phyloP scores from a whole-genome alignment of 2,113 vertebrate species.

The Sceloporus tristichus region DNA sequence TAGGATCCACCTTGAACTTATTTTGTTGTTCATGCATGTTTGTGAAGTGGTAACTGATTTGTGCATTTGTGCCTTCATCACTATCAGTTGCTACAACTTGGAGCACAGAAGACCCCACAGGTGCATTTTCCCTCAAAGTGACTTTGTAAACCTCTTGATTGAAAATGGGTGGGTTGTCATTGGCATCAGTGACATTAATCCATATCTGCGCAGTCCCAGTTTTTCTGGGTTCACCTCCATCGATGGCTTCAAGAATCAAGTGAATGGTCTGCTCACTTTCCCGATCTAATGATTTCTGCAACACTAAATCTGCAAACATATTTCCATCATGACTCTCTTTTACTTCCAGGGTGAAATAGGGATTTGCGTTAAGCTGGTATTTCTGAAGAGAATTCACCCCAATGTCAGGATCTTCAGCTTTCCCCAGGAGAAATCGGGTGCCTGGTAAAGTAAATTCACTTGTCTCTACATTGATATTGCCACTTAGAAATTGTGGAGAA shows the following conservation, averaged over 20 bases:
- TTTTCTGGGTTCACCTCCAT: slow-evolving; percentile 71
- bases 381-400: slow-evolving; percentile 66
- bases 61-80: slow-evolving; percentile 72
- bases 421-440: slow-evolving; percentile 67
- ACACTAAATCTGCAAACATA: slow-evolving; percentile 72
- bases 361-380: slow-evolving; percentile 60
- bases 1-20: slow-evolving; percentile 69
- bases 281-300: slow-evolving; percentile 70
- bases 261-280: slow-evolving; percentile 64
- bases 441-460: slow-evolving; percentile 51
- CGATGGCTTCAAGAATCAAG: slow-evolving; percentile 66
- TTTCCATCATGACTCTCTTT: slow-evolving; percentile 56
- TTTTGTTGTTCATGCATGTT: slow-evolving; percentile 57
- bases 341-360: slow-evolving; percentile 62
- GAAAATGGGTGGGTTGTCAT: slow-evolving; percentile 75
- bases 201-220: slow-evolving; percentile 69
- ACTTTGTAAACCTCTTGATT: slow-evolving; percentile 60
- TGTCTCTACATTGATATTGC: slow-evolving; percentile 40
- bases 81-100: slow-evolving; percentile 72
- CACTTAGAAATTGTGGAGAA: slow-evolving; percentile 34
- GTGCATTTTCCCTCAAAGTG: slow-evolving; percentile 68
- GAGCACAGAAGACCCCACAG: slow-evolving; percentile 59
- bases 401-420: slow-evolving; percentile 71
- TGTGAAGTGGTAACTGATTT: slow-evolving; percentile 72
- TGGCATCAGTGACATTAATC: slow-evolving; percentile 70